Conservation (phyloP, 92 coral and sea anemone species). For the Galaxea fascicularis region DNA sequence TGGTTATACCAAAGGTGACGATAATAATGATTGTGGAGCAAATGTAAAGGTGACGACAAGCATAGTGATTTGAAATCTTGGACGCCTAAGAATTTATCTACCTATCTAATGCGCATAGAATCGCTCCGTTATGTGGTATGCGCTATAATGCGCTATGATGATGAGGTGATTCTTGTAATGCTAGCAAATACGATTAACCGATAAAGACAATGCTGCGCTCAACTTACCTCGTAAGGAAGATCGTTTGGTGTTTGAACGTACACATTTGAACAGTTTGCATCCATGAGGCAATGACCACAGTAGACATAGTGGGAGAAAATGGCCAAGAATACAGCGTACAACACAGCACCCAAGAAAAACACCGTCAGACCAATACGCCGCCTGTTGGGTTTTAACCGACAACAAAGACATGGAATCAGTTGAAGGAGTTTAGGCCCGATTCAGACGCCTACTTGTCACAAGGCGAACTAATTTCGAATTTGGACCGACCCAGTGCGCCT, state of each 20-base stretch:
- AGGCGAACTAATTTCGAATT: too few species aligned
- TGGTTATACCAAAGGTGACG: not conserved
- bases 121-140: too few species aligned
- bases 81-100: too few species aligned
- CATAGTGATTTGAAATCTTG: too few species aligned
- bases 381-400: slow-evolving; percentile 37
- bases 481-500: too few species aligned
- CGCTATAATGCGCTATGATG: too few species aligned
- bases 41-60: too few species aligned
- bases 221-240: not conserved
- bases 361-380: slow-evolving; percentile 77
- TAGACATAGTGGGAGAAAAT: slow-evolving; percentile 50
- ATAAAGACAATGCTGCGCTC: not conserved
- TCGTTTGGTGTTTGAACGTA: not conserved
- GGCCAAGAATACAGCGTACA: slow-evolving; percentile 60
- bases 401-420: not conserved
- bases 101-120: too few species aligned
- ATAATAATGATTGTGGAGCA: not conserved
- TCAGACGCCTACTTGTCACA: too few species aligned
- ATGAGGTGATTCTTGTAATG: too few species aligned
- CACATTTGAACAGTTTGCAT: not conserved
- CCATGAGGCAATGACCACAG: slow-evolving; percentile 43
- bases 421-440: not conserved
- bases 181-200: too few species aligned
- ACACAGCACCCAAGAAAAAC: slow-evolving; percentile 74